These are phyloP conservation scores for Oreotrochilus melanogaster DNA, from an alignment of 2,113 vertebrate genomes.

Conservation along the genomic window DNA sequence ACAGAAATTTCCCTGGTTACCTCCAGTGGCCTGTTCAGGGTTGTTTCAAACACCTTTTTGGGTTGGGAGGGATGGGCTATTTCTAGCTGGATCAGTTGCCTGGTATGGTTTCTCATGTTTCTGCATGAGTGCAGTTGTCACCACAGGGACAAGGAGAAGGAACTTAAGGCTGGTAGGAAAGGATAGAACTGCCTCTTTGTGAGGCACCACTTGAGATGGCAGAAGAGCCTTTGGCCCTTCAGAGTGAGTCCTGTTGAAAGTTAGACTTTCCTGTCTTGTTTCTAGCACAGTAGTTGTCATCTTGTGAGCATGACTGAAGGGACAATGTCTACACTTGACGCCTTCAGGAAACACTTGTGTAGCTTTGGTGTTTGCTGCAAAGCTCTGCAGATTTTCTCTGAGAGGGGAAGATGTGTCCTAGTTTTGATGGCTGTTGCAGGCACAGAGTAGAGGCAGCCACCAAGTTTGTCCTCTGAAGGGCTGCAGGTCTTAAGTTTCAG, in stretches of 20 bases:
- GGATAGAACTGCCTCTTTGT: neutral
- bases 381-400: neutral
- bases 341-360: neutral
- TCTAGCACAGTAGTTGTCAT: neutral
- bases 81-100: neutral
- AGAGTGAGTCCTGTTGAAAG: neutral
- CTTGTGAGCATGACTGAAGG: neutral
- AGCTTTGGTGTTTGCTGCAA: neutral
- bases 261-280: neutral
- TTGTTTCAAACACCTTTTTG: neutral
- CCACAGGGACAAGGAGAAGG: neutral
- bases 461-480: neutral
- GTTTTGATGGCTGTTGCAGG: neutral
- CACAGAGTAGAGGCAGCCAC: neutral
- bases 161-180: neutral
- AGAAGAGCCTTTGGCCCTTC: neutral
- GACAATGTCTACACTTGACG: neutral
- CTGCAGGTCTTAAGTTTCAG: neutral
- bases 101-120: neutral
- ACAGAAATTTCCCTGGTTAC: neutral
- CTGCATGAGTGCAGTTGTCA: neutral
- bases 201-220: neutral
- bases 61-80: neutral
- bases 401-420: neutral
- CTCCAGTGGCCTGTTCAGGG: neutral